Conservation (phyloP, 2,888 invertebrate genomes). For the Dromius quadrimaculatus region DNA sequence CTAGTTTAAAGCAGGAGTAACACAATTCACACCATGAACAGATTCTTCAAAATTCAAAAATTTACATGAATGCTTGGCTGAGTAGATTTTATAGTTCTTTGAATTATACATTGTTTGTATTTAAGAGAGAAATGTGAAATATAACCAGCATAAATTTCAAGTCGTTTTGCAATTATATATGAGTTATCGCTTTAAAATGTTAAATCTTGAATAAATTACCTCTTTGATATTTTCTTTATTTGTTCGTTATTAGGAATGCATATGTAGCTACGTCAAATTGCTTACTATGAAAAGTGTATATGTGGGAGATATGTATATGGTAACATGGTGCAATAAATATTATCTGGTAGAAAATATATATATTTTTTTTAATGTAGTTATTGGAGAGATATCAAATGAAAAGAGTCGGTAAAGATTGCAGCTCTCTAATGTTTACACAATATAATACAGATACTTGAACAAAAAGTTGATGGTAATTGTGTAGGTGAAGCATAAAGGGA, state of each 20-base stretch:
- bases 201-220: not conserved
- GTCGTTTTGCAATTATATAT: too few relatives aligned
- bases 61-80: too few relatives aligned
- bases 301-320: not conserved
- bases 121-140: too few relatives aligned
- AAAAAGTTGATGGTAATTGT: slow-evolving; percentile 23
- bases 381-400: slow-evolving; percentile 19
- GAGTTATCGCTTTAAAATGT: not conserved
- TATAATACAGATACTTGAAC: slow-evolving; percentile 15
- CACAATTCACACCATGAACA: too few relatives aligned
- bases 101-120: too few relatives aligned
- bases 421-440: slow-evolving; percentile 2
- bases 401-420: not conserved
- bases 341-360: slow-evolving; percentile 6
- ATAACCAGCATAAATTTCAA: too few relatives aligned
- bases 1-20: too few relatives aligned
- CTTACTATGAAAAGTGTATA: not conserved
- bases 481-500: slow-evolving; percentile 18
- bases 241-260: not conserved
- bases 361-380: slow-evolving; percentile 2
- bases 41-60: too few relatives aligned
- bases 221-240: not conserved
- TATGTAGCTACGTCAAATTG: not conserved
- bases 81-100: too few relatives aligned
- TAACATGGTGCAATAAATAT: not conserved